Evolutionary conservation across 2,888 invertebrate genomes (phyloP), one percentile per base, ranked within the genome.

Genomic region (Drosophila ezoana): DNA sequence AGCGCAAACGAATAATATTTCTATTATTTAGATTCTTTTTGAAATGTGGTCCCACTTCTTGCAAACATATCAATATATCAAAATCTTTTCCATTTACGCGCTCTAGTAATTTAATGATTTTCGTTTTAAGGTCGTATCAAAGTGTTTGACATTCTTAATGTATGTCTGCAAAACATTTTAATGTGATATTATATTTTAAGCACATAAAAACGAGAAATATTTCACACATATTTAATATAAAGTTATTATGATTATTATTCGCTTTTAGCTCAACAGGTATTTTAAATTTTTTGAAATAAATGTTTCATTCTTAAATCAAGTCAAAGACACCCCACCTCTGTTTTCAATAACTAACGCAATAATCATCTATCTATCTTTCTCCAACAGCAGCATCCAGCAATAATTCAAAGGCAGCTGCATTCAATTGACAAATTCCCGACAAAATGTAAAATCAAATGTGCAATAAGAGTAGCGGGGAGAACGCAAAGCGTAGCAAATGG

Each of bases 111-210:
- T 66, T 53, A 66, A 53, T 47, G 51, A 23, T 37, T 41, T 40
- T 61, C 47, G 45, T 23, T 76, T 66, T 76, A 74, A 74, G 74
- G 37, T 76, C 72, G 54, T 62, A 53, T 71, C 63, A 35, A 71
- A 71, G 59, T 72, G 77, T 68, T 67, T 67, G 33, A 23, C 44
- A 54, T 44, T 44, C 44, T 13, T 4, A 8, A 14, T 4, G 54
- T 44, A 14, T 43, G 43, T 38, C 49, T 52, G 53, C 48, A 76
- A 59, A 83, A 73, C 70, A 77, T 76, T 72, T 88, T 84, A 61
- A 79, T 85, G 86, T 86, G 86, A 86, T 86, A 86, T 87, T 86
- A 86, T 81, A 86, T 81, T 77, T 87, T 86, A 89, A 86, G 86
- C 87, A 84, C 76, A 75, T 72, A 71, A 45, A 56, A 53, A 11